Conservation (phyloP, 2,113 vertebrate genomes). For the Ondatra zibethicus region DNA sequence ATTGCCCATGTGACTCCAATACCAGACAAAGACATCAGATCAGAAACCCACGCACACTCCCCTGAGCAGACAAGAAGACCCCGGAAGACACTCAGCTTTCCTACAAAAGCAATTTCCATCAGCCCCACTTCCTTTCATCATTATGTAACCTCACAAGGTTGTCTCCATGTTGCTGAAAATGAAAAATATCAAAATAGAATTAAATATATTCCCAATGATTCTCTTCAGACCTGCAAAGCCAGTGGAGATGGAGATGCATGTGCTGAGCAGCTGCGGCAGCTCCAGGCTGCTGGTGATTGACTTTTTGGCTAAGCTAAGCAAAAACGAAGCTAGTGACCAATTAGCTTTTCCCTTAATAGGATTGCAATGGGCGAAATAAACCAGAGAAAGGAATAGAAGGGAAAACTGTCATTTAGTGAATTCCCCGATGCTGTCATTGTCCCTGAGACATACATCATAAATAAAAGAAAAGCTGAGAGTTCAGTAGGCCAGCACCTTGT, state of each 20-base stretch:
- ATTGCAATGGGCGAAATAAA: slow-evolving; percentile 60
- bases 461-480: slow-evolving; percentile 42
- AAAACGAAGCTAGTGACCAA: slow-evolving; percentile 69
- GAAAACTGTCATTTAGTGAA: slow-evolving; percentile 64
- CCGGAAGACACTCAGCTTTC: not conserved
- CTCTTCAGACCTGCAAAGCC: slow-evolving; percentile 48
- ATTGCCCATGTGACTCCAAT: not conserved
- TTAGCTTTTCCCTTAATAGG: slow-evolving; percentile 71
- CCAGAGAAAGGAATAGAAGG: slow-evolving; percentile 37
- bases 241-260: slow-evolving; percentile 57
- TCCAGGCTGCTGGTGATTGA: slow-evolving; percentile 49
- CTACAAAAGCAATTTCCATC: not conserved
- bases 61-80: not conserved
- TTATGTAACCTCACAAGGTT: slow-evolving; percentile 9
- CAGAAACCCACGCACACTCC: not conserved
- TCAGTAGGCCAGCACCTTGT: not conserved
- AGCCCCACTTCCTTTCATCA: not conserved
- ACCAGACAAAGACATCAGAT: accelerated
- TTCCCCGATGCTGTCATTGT: slow-evolving; percentile 45
- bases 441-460: slow-evolving; percentile 30
- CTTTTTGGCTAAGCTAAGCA: slow-evolving; percentile 67
- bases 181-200: slow-evolving; percentile 63
- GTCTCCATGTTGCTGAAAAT: slow-evolving; percentile 65
- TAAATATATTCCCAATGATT: slow-evolving; percentile 25
- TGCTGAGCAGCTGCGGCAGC: slow-evolving; percentile 42